Base-by-base conservation (phyloP, 2,797 vertebrate species). In the Harpagifer antarcticus region DNA sequence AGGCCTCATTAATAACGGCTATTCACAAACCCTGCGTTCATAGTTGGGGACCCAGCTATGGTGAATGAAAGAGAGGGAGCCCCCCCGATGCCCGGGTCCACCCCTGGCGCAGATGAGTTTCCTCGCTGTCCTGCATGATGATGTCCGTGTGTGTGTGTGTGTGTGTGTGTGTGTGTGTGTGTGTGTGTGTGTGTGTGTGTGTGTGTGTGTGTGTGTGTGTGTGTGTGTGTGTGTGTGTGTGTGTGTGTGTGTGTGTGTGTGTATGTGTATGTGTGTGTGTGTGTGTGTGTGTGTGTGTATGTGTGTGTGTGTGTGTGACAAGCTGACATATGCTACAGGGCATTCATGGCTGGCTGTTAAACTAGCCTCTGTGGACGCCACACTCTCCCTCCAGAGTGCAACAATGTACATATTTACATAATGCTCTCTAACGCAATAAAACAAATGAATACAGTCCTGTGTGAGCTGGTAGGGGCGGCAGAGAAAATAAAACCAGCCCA, bases 371-470 rank as follows among this genome's bases (percentile, higher is more conserved):
- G 68, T 72, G 79, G 74, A 78, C 81, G 72, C 81, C 10, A 13
- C 69, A 37, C 56, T 54, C 63, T 73, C 78, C 83, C 88, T 72
- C 68, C 72, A 85, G 87, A 90, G 79, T 85, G 78, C 16, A 64
- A 33, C 74, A 89, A 87, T 83, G 72, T 83, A 90, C 79, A 91
- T 90, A 94, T 94, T 94, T 92, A 88, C 91, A 93, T 92, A 92
- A 91, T 69, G 70, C 78, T 81, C 52, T 88, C 52, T 87, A 88
- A 92, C 84, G 82, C 81, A 81, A 82, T 86, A 76, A 88, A 90
- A 87, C 79, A 88, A 87, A 92, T 83, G 62, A 87, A 86, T 74
- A 69, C 70, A 74, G 81, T 72, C 56, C 71, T 72, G 57, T 75
- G 69, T 49, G 45, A 57, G 68, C 64, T 27, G 44, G 17, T 40